Conservation (phyloP, 2,113 vertebrate species). For the Salminus brasiliensis region DNA sequence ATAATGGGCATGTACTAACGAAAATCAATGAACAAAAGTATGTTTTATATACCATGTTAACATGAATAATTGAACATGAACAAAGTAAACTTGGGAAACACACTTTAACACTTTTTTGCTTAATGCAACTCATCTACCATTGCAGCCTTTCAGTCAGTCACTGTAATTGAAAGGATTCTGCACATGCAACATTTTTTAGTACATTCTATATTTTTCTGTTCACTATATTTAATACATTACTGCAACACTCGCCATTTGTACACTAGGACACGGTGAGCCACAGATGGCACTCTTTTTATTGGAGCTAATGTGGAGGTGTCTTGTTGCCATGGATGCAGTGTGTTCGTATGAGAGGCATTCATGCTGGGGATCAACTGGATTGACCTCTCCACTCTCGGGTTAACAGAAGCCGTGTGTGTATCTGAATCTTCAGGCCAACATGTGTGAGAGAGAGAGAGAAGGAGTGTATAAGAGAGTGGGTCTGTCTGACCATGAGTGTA, state of each 20-base stretch:
- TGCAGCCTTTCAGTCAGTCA: no score
- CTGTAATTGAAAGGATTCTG: background rate
- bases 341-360: constrained; percentile 74
- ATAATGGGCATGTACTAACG: no score
- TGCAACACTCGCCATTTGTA: constrained; percentile 4
- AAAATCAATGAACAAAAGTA: no score
- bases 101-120: no score
- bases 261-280: constrained; percentile 43
- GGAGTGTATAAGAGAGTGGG: constrained; percentile 7
- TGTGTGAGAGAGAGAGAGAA: background rate
- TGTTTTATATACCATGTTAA: no score
- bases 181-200: background rate
- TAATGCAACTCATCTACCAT: no score
- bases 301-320: constrained; percentile 69
- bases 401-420: constrained; percentile 74
- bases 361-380: constrained; percentile 73
- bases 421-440: constrained; percentile 30
- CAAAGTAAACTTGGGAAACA: no score
- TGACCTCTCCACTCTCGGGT: constrained; percentile 77
- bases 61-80: no score
- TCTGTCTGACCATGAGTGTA: constrained; percentile 38
- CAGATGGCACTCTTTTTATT: constrained; percentile 69
- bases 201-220: background rate
- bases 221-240: background rate
- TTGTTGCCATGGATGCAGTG: constrained; percentile 71